Evolutionary conservation across 2,888 invertebrate species (phyloP).

Genomic region (Brenthis hecate): DNA sequence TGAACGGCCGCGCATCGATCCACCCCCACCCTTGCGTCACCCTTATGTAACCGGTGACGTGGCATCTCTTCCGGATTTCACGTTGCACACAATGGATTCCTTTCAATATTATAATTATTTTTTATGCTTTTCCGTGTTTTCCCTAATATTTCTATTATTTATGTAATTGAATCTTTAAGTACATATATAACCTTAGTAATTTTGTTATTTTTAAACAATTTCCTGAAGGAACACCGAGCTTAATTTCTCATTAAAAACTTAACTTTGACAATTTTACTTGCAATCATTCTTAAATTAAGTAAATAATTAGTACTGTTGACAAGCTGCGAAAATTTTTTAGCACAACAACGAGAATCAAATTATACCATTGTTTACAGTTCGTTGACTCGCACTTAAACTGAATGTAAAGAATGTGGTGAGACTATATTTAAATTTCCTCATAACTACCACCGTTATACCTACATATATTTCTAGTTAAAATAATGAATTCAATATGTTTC

Average conservation of each 20-base stretch:
- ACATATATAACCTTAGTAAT: neutral
- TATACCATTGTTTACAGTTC: conserved; percentile 24
- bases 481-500: neutral
- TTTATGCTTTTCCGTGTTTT: conserved; percentile 10
- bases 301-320: conserved; percentile 10
- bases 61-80: conserved; percentile 63
- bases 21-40: conserved; percentile 61
- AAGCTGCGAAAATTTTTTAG: conserved; percentile 7
- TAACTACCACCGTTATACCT: neutral
- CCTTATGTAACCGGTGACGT: conserved; percentile 76
- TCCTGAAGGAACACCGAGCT: neutral
- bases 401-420: conserved; percentile 16
- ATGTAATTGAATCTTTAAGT: neutral
- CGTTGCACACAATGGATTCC: conserved; percentile 43
- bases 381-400: conserved; percentile 12
- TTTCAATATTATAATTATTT: conserved; percentile 32
- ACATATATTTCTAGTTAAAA: neutral
- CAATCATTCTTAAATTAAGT: conserved; percentile 1
- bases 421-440: conserved; percentile 1
- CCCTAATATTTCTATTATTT: neutral
- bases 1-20: conserved; percentile 81
- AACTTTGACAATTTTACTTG: neutral
- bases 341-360: conserved; percentile 19
- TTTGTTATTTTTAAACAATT: neutral
- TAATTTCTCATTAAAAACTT: neutral